Evolutionary conservation across 2,113 vertebrate species (phyloP), one percentile per base, ranked within the genome.

Genomic region (Phalacrocorax pelagicus): DNA sequence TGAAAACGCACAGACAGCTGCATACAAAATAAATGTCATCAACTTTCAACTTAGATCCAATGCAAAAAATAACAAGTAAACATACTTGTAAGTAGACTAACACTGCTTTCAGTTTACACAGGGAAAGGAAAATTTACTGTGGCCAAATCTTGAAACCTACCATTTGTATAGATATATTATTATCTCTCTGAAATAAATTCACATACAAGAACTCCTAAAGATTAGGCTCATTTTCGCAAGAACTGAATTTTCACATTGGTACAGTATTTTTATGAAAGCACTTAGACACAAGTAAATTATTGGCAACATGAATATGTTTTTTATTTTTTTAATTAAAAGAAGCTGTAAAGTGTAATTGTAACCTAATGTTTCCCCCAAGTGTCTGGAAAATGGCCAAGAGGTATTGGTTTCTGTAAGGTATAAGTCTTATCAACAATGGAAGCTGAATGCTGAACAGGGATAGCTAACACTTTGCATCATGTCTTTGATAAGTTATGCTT

Each of bases 1-100:
- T 79, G 80, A 81, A 94, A 96, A 96, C 9, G 34, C 72, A 87
- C 20, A 71, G 80, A 83, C 82, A 93, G 94, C 90, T 81, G 83
- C 77, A 40, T 71, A 84, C 32, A 79, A 91, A 94, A 94, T 59
- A 91, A n/a, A 92, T 59, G 52, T 83, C 88, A 94, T 81, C 72
- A 88, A 84, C 86, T 81, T 93, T 81, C 58, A 83, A 51, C 55
- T 70, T 67, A 40, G 5, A 81, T 47, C 21, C 40, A 93, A 32
- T 32, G 55, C 46, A 93, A 86, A 90, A 90, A 94, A 30, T 11
- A 81, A 49, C 52, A 91, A 40, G 69, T 84, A 91, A 95, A 89
- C 40, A 81, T 8, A 66, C 38, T 40, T 10, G 1, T 46, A 72
- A 78, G 47, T 11, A 80, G 11, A 74, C n/a, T 55, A 81, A 47